phyloP scores from a whole-genome alignment of 2,797 vertebrate species.

The Galaxias olidus region DNA sequence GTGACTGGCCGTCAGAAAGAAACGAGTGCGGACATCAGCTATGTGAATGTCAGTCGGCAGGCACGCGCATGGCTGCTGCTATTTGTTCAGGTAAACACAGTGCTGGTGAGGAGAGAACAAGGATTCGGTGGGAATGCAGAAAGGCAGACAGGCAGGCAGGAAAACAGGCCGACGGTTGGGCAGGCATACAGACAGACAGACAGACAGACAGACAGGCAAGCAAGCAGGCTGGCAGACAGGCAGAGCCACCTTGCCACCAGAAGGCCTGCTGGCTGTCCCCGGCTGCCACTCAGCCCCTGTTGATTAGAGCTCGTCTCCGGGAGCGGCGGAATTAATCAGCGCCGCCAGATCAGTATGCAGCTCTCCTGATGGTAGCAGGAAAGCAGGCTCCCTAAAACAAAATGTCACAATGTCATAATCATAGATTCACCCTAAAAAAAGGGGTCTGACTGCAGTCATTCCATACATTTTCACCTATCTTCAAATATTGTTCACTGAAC shows the following conservation, averaged over 20 bases:
- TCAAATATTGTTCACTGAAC: not conserved
- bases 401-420: slow-evolving; percentile 2
- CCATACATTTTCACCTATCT: not conserved
- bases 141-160: too few species aligned
- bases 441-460: not conserved
- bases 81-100: slow-evolving; percentile 3
- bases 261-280: slow-evolving; percentile 63
- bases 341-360: slow-evolving; percentile 55
- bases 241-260: slow-evolving; percentile 52
- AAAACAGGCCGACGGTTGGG: too few species aligned
- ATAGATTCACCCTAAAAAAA: too few species aligned
- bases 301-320: slow-evolving; percentile 69
- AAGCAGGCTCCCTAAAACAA: slow-evolving; percentile 32
- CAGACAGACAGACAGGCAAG: too few species aligned
- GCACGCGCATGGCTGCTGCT: too few species aligned
- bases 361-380: slow-evolving; percentile 52
- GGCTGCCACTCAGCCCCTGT: slow-evolving; percentile 67
- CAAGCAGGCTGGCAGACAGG: slow-evolving; percentile 27
- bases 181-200: too few species aligned
- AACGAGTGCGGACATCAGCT: too few species aligned
- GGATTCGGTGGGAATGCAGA: not conserved
- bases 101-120: slow-evolving; percentile 44
- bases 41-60: too few species aligned
- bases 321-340: slow-evolving; percentile 59
- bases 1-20: too few species aligned